Conservation (phyloP, 2,797 vertebrate genomes). For the Malurus splendens region DNA sequence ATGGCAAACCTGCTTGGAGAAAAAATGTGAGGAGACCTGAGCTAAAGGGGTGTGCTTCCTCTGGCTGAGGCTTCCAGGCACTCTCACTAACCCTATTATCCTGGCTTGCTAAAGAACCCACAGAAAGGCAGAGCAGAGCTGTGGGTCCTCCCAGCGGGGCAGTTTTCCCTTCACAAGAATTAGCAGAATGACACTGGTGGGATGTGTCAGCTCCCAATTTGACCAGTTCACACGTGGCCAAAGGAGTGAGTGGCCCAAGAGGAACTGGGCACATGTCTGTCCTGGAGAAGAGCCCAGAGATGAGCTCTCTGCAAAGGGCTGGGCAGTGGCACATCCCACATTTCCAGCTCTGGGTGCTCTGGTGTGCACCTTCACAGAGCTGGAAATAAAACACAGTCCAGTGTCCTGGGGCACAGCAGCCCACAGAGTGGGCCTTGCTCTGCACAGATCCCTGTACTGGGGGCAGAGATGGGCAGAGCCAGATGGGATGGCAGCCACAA, state of each 20-base stretch:
- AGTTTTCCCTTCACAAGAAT: not conserved
- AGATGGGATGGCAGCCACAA: not conserved
- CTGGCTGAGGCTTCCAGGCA: not conserved
- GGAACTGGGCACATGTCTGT: rapidly evolving
- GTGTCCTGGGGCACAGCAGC: not conserved
- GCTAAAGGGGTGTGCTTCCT: not conserved
- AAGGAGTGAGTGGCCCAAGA: not conserved
- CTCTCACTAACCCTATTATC: not conserved
- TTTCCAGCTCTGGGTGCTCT: slow-evolving; percentile 10
- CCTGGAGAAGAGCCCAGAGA: not conserved
- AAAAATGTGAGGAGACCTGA: not conserved
- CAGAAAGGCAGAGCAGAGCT: not conserved
- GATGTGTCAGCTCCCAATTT: not conserved
- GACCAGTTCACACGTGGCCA: not conserved
- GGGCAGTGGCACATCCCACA: not conserved
- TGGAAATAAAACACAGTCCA: not conserved
- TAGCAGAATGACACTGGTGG: not conserved
- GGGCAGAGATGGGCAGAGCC: not conserved
- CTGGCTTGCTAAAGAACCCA: not conserved
- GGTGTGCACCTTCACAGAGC: not conserved
- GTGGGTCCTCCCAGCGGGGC: not conserved
- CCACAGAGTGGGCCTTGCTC: rapidly evolving
- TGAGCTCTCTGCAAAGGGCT: not conserved
- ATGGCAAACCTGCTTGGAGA: not conserved
- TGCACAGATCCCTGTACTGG: not conserved